Percentiles rank a stretch among this genome's conserved stretches.
Conservation (phyloP, 2,888 invertebrate genomes). For the Temnothorax ravouxi region DNA sequence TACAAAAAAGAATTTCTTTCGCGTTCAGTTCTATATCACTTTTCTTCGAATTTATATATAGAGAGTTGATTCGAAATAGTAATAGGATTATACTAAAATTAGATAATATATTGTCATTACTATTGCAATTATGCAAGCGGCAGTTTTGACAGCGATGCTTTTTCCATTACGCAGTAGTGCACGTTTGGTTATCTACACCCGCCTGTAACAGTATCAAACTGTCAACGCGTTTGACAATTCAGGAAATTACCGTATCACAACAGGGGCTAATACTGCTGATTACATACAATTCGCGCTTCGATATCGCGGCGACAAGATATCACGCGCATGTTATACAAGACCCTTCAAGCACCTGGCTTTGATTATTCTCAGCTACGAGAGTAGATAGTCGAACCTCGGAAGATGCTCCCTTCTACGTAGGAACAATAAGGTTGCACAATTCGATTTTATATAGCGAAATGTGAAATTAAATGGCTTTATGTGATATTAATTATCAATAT, state of each 20-base stretch:
- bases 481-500: background rate
- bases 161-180: conserved; percentile 41
- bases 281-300: conserved; percentile 67
- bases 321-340: conserved; percentile 66
- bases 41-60: background rate
- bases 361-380: conserved; percentile 58
- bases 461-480: background rate
- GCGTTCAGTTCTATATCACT: background rate
- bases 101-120: background rate
- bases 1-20: background rate
- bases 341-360: conserved; percentile 56
- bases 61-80: background rate
- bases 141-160: conserved; percentile 32
- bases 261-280: conserved; percentile 66
- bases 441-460: background rate
- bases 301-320: conserved; percentile 71
- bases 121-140: conserved; percentile 18
- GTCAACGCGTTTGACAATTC: conserved; percentile 65
- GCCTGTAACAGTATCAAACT: conserved; percentile 39
- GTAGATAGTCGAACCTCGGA: background rate
- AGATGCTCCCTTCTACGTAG: background rate
- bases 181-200: conserved; percentile 23
- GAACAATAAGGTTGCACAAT: background rate
- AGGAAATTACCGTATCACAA: conserved; percentile 72
- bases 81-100: background rate